A percentile compares a stretch with the other conserved stretches of the same genome.
phyloP scores from a whole-genome alignment of 2,797 vertebrate species.

The Enteromius afrohamiltoni region DNA sequence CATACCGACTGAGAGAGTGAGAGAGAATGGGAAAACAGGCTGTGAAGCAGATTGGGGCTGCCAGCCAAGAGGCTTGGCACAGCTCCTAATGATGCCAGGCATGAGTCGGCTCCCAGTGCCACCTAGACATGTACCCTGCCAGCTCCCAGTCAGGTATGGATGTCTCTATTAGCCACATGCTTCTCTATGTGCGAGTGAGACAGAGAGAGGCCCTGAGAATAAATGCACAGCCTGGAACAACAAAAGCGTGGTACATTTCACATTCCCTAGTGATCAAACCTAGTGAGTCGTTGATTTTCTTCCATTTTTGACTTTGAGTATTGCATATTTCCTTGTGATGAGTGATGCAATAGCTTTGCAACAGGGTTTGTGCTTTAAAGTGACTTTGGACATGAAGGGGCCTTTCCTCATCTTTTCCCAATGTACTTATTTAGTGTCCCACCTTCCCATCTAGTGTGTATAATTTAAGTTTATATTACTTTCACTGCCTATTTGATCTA shows the following conservation, averaged over 20 bases:
- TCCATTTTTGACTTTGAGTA: conserved; percentile 31
- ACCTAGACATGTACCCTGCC: conserved; percentile 93
- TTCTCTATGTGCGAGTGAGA: conserved; percentile 74
- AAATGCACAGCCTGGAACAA: conserved; percentile 50
- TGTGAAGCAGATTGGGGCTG: conserved; percentile 73
- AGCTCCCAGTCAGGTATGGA: conserved; percentile 98
- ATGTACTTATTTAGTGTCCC: not conserved
- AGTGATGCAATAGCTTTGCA: conserved; percentile 44
- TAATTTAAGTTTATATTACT: conserved; percentile 23
- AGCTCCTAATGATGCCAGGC: conserved; percentile 95
- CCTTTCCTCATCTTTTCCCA: not conserved
- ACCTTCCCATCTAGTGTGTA: not conserved
- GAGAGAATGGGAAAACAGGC: conserved; percentile 47
- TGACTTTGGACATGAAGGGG: conserved; percentile 7
- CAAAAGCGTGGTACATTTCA: conserved; percentile 60
- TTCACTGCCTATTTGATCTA: not conserved
- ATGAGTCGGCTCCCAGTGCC: conserved; percentile 92
- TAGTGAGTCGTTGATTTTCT: conserved; percentile 58
- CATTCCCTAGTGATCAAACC: conserved; percentile 54
- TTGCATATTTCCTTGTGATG: conserved; percentile 45
- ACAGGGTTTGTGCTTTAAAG: conserved; percentile 31
- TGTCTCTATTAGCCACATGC: conserved; percentile 94
- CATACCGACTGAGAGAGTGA: conserved; percentile 25
- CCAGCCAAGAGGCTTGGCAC: conserved; percentile 93
- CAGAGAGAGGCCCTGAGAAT: conserved; percentile 54